Evolutionary conservation across 1,140 invertebrate genomes (phyloP).

Genomic region (Philotrypesis tridentata): DNA sequence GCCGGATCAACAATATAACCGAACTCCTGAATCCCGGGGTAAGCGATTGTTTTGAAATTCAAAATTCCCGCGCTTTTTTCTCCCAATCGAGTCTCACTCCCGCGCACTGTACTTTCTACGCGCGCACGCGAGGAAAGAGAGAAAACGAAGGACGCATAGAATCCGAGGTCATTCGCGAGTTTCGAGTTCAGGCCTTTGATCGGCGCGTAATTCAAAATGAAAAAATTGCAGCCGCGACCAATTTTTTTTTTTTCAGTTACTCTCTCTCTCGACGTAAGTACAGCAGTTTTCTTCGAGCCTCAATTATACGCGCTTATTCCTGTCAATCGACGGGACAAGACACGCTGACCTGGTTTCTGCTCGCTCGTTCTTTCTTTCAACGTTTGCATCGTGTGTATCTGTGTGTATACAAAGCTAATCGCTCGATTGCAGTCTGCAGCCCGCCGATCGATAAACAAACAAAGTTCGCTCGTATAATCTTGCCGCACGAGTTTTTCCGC

Average conservation of each 20-base stretch:
- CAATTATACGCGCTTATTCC: not conserved
- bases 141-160: not conserved
- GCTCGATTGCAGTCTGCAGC: not conserved
- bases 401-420: not conserved
- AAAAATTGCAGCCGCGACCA: not conserved
- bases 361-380: not conserved
- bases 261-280: not conserved
- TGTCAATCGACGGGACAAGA: not conserved
- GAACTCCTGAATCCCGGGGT: conserved; percentile 65
- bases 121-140: not conserved
- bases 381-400: too few relatives aligned
- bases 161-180: not conserved
- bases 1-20: conserved; percentile 66
- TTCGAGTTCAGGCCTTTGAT: conserved; percentile 14
- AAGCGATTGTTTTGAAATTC: too few relatives aligned
- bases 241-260: too few relatives aligned
- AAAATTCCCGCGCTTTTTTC: conserved; percentile 1
- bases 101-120: not conserved
- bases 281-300: not conserved
- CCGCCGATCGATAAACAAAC: too few relatives aligned
- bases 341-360: not conserved
- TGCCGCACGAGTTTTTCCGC: too few relatives aligned
- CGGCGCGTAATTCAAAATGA: not conserved
- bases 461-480: too few relatives aligned
- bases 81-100: not conserved